Evolutionary conservation across 2,797 vertebrate genomes (phyloP), one percentile per base, ranked within the genome.

Genomic region (Pogonophryne albipinna): DNA sequence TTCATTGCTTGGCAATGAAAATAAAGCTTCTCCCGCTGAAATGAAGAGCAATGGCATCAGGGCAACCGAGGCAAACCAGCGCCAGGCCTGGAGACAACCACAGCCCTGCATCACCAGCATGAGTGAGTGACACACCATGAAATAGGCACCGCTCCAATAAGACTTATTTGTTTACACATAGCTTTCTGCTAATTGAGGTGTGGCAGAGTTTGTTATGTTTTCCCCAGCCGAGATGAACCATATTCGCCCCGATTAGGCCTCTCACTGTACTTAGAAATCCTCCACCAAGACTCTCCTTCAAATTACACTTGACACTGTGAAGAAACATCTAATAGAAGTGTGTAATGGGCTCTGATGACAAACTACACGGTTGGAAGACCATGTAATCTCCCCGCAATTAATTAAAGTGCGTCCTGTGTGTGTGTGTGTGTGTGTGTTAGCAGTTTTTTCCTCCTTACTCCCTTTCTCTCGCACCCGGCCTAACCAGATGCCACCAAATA

Each of bases 271-370:
- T 92, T 85, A 81, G 80, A 92, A 91, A 91, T 92, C 86, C 91
- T 93, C 92, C 87, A 93, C 93, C 92, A 94, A 93, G 93, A 96
- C 96, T 94, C 96, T 96, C 94, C 95, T 97, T 97, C 96, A 99
- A 98, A 99, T 98, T 97, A 98, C 96, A 98, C 96, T 95, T 99
- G 98, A 99, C 98, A 98, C 98, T 97, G 96, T 98, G 96, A 97
- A 99, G 97, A 99, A 99, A 98, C 96, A 97, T 99, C 97, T 99
- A 98, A 98, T 99, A 98, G 97, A 97, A 98, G 97, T 99, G 97
- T 98, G 97, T 99, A 99, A 99, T 99, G 97, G 96, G 96, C 95
- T 95, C 97, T 98, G 98, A 99, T 99, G 98, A 99, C 98, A 98
- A 97, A 98, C 98, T 98, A 97, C 98, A 99, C 95, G 98, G 96